phyloP scores from a whole-genome alignment of 2,797 vertebrate species.

The Macropus fuliginosus region DNA sequence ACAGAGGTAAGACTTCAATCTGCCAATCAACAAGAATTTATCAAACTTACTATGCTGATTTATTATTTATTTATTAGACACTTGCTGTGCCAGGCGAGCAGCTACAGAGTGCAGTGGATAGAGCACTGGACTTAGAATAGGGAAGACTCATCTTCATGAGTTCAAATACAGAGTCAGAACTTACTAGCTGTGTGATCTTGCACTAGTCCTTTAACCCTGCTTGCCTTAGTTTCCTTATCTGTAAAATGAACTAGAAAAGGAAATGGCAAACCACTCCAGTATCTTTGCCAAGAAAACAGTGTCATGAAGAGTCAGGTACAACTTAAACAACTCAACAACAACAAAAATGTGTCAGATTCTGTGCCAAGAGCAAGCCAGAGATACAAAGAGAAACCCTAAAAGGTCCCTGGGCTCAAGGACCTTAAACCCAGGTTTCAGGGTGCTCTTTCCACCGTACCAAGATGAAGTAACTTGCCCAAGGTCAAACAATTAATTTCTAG shows the following conservation, averaged over 20 bases:
- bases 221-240: background rate
- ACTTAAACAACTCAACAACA: background rate
- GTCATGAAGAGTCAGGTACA: no score
- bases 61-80: background rate
- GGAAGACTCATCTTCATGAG: no score
- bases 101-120: background rate
- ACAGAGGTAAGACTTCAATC: no score
- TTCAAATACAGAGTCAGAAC: background rate
- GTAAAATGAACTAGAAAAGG: background rate
- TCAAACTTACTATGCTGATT: background rate
- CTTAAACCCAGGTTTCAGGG: background rate
- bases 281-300: no score
- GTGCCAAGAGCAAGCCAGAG: background rate
- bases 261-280: no score
- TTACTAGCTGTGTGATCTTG: background rate
- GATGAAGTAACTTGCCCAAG: background rate
- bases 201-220: background rate
- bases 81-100: no score
- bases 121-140: background rate
- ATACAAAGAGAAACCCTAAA: background rate
- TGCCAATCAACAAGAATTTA: background rate
- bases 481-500: background rate
- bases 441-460: background rate
- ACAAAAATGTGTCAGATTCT: background rate
- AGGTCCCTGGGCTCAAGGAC: background rate